Evolutionary conservation across 2,113 vertebrate species (phyloP), one percentile per base, ranked within the genome.

Genomic region (Orycteropus afer): DNA sequence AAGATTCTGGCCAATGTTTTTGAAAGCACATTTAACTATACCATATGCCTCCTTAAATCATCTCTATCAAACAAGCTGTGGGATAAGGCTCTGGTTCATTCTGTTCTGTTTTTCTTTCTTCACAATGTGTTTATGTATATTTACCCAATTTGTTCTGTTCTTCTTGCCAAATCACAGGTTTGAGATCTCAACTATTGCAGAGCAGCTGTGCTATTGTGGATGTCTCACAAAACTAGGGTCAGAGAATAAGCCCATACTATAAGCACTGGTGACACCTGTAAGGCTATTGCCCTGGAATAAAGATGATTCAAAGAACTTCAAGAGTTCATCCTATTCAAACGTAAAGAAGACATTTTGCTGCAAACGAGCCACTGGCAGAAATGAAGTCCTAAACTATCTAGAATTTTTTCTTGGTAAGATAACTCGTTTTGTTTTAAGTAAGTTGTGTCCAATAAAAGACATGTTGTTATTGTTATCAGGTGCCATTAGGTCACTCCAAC

Each of bases 11-110:
- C 98, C 98, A 98, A 98, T 98, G 98, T 98, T 98, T 98, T 95
- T 97, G 97, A 98, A 98, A 98, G 98, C 98, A 97, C 95, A 97
- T 98, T 98, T 98, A 98, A 98, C 98, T 98, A 98, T 98, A 98
- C 98, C 98, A 98, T 98, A 98, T 98, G 98, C 98, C 98, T 98
- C 85, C 97, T 98, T 97, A 98, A 98, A 98, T 98, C 96, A 98
- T 98, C 96, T 96, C 96, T 95, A 98, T 98, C 98, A 98, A 97
- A 98, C 98, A 98, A 98, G 97, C 98, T 98, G 97, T 97, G 98
- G 96, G 97, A 98, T 98, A 94, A 97, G 96, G 96, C 97, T 97
- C 97, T 93, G 90, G 98, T 98, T 98, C 97, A 96, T 94, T 98
- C 98, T 97, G 96, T 97, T 98, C 98, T 98, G 97, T 97, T 98